Evolutionary conservation across 2,113 vertebrate genomes (phyloP).

Genomic region (Leptobrachium ailaonicum): DNA sequence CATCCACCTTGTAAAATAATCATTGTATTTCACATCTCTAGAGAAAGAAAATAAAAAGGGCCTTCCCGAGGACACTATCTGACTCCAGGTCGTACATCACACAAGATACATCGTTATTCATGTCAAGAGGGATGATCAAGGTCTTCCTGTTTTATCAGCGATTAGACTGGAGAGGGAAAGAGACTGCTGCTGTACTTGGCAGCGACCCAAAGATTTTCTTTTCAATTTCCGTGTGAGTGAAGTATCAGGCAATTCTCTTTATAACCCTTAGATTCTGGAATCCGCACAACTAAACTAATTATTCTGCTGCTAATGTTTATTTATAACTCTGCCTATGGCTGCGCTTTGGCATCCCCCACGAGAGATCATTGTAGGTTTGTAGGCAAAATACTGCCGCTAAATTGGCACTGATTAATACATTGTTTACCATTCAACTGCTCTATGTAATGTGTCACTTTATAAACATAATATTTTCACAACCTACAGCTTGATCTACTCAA

Average conservation of each 20-base stretch:
- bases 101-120: conserved; percentile 70
- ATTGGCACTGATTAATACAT: too few species aligned
- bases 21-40: conserved; percentile 70
- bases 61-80: conserved; percentile 68
- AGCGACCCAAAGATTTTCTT: conserved; percentile 53
- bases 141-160: conserved; percentile 71
- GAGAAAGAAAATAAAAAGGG: conserved; percentile 57
- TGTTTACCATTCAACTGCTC: too few species aligned
- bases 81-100: conserved; percentile 69
- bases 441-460: too few species aligned
- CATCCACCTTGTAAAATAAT: conserved; percentile 65
- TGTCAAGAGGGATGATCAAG: conserved; percentile 72
- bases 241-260: conserved; percentile 22
- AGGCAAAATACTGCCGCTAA: too few species aligned
- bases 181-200: conserved; percentile 58
- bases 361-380: too few species aligned
- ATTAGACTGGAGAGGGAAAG: conserved; percentile 65
- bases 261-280: conserved; percentile 13
- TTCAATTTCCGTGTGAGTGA: conserved; percentile 36
- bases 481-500: neutral
- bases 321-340: neutral
- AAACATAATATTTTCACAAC: too few species aligned
- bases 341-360: neutral
- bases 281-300: neutral
- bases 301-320: conserved; percentile 7